Evolutionary conservation across 1,140 invertebrate genomes (phyloP).

Genomic region (Dolichoris vasculosae): DNA sequence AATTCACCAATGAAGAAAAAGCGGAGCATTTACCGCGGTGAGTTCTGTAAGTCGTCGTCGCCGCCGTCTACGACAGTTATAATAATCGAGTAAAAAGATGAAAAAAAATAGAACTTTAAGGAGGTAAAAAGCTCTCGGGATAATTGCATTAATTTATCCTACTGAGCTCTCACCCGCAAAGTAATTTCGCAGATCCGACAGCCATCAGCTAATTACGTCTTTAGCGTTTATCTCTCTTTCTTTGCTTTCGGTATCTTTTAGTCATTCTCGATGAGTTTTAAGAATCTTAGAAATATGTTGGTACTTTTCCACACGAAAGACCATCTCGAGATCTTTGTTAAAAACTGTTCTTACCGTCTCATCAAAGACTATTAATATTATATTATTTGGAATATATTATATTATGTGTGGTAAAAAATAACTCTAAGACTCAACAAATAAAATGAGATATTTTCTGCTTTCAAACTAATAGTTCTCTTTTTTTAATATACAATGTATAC

Average conservation of each 20-base stretch:
- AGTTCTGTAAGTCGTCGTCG: background rate
- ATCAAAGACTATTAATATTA: background rate
- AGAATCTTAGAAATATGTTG: background rate
- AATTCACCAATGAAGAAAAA: background rate
- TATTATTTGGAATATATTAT: background rate
- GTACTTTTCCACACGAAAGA: background rate
- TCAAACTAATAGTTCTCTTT: background rate
- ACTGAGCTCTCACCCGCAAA: conserved; percentile 58
- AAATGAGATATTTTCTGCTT: conserved; percentile 4
- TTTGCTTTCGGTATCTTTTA: background rate
- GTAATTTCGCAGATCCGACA: conserved; percentile 60
- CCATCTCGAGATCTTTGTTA: background rate
- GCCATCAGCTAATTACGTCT: conserved; percentile 65
- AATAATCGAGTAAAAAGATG: conserved; percentile 38
- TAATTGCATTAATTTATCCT: conserved; percentile 69
- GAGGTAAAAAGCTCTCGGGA: conserved; percentile 40
- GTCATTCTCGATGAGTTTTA: background rate
- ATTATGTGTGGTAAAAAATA: conserved; percentile 47
- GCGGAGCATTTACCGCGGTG: background rate
- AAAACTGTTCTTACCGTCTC: background rate
- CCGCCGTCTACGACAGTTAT: background rate
- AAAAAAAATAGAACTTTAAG: conserved; percentile 33
- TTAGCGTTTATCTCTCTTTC: conserved; percentile 53
- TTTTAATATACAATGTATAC: background rate
- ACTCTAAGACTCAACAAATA: background rate